Evolutionary conservation across 2,888 invertebrate species (phyloP), one percentile per base, ranked within the genome.

Genomic region (Pyrochroa serraticornis): DNA sequence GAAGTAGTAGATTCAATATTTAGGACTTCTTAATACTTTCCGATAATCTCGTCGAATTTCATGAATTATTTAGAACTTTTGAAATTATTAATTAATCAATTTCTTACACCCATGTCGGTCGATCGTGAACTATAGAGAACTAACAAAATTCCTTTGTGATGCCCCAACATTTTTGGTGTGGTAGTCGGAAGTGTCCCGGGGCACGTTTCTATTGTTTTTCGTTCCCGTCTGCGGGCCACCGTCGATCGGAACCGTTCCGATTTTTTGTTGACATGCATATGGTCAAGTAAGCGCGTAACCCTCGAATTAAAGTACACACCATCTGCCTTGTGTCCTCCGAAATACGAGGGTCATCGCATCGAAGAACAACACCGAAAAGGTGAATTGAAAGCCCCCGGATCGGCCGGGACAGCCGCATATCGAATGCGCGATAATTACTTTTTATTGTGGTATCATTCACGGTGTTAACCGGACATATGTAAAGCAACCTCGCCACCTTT

Each of bases 371-470:
- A 22, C 22, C 22, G 34, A 39, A 41, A 42, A 33, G 43, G 12
- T 43, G 32, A 31, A 55, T 39, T 36, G 37, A 38, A 12, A 36
- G 30, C 37, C 56, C 50, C 48, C 41, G 36, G 34, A 32, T 5
- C 22, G 43, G 22, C 22, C 22, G 43, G 22, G 22, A 41, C 35
- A 33, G 38, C 39, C 51, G 69, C 69, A 68, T 71, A 67, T 69
- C 70, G 65, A 70, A 71, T 71, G 64, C 59, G 58, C 63, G 63
- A 66, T 71, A 69, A 71, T 71, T 66, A 69, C 66, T 65, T 72
- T 72, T 72, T 70, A 71, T 71, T 69, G 71, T 71, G 64, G 60
- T 66, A 69, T 70, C 68, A 71, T 63, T 70, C 66, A 51, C 56
- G 54, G 59, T 61, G 67, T 68, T 68, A 65, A 61, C 62, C 48